Base-by-base conservation (phyloP, 1,140 invertebrate species). In the Pseudoatta argentina region DNA sequence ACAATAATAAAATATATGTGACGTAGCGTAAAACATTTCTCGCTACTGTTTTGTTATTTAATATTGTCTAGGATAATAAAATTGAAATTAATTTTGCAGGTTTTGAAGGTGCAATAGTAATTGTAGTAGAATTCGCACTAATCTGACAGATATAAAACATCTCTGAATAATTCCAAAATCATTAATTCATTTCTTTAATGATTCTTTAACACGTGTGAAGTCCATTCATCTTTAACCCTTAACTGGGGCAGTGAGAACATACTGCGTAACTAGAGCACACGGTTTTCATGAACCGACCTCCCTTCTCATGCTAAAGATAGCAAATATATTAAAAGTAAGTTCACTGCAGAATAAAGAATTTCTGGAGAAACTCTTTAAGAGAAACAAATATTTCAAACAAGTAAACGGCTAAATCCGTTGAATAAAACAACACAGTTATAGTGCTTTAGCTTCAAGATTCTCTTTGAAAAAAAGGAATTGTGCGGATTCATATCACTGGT, bases 201-300 rank as follows among this genome's bases (percentile, higher is more conserved):
- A 76, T 12, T 76, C 53, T 59, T 64, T 48, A 64, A 61, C 55
- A 55, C 55, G 10, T 61, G 34, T 24, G 7, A 18, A 76, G 55
- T 61, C 7, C 16, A 76, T 76, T 76, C 34, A 76, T 76, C 73
- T 76, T 76, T 61, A 76, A 76, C 34, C 73, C 73, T 27, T 76
- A 76, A 76, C 73, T 75, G 21, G 55, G 55, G 73, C 73, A 21
- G 12, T 18, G 73, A 75, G 51, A 7, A 59, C 18, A 34, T 76
- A 39, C 30, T 76, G 30, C 53, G 34, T 76, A 76, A 78, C 76
- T 66, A n/a, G 76, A 78, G 61, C 76, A 66, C 61, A 66, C 10
- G 24, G 39, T 48, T 78, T 51, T 27, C 61, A 66, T 66, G 27
- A 64, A 78, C 44, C 24, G 12, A 66, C 51, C 61, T 78, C 59